Evolutionary conservation across 1,140 invertebrate species (phyloP).

Genomic region (Hypsibius dujardini): DNA sequence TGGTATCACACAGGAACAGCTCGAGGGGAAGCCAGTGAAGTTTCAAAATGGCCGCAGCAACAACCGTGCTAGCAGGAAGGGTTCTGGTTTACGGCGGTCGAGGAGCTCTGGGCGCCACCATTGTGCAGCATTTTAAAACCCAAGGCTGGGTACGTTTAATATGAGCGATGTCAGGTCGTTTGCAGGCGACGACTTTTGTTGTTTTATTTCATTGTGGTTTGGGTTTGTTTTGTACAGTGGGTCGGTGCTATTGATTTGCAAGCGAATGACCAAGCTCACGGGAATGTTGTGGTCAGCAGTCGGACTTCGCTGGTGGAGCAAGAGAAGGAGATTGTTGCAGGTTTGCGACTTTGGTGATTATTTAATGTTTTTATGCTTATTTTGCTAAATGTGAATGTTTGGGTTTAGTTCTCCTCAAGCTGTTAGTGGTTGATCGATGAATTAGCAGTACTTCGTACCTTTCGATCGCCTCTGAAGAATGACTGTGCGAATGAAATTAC

Average conservation of each 20-base stretch:
- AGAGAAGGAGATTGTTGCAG: constrained; percentile 29
- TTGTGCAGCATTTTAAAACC: constrained; percentile 68
- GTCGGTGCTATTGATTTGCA: constrained; percentile 78
- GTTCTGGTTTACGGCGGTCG: constrained; percentile 80
- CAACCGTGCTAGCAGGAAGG: constrained; percentile 35
- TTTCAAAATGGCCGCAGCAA: too few relatives aligned
- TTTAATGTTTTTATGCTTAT: too few relatives aligned
- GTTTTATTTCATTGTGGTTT: constrained; percentile 21
- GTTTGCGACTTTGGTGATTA: too few relatives aligned
- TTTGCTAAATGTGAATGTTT: too few relatives aligned
- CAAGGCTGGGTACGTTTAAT: constrained; percentile 57
- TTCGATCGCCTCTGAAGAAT: too few relatives aligned
- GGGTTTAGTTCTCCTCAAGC: too few relatives aligned
- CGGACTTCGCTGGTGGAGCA: constrained; percentile 58
- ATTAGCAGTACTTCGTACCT: too few relatives aligned
- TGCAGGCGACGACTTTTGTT: not conserved
- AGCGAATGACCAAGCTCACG: constrained; percentile 70
- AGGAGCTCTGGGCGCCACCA: constrained; percentile 71
- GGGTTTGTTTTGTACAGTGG: constrained; percentile 47
- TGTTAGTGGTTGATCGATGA: too few relatives aligned
- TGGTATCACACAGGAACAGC: too few relatives aligned
- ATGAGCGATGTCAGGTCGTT: constrained; percentile 4
- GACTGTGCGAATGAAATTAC: too few relatives aligned
- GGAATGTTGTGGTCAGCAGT: constrained; percentile 63
- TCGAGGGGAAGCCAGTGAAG: too few relatives aligned